These are phyloP conservation scores for Zeuzera pyrina DNA, from an alignment of 2,888 invertebrate genomes.

Conservation along the genomic window DNA sequence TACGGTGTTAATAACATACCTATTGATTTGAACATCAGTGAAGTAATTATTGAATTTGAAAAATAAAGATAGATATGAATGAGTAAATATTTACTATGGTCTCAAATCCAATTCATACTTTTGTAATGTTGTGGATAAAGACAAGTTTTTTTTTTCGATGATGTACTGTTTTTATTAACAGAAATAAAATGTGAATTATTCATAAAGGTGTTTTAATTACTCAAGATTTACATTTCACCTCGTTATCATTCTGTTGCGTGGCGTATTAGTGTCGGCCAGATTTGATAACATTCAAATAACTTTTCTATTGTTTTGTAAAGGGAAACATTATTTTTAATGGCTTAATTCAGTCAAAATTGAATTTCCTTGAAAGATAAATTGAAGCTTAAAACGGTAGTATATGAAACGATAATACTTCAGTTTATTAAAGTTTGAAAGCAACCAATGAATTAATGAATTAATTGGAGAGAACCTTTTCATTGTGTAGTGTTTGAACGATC, in stretches of 20 bases:
- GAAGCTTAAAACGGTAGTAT: conserved; percentile 33
- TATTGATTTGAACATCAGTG: no score
- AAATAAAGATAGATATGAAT: no score
- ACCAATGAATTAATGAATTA: no score
- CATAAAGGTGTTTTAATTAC: conserved; percentile 45
- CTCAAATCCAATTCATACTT: no score
- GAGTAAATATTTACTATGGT: no score
- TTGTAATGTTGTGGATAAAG: no score
- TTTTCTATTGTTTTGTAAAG: conserved; percentile 7
- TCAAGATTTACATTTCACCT: conserved; percentile 38
- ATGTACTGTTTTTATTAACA: neutral
- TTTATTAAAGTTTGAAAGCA: no score
- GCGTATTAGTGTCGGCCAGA: conserved; percentile 45
- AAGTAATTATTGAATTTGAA: no score
- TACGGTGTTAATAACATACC: no score
- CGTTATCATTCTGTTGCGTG: conserved; percentile 46
- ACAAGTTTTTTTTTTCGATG: neutral
- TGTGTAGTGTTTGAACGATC: no score
- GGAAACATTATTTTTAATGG: conserved; percentile 15
- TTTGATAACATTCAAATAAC: conserved; percentile 37
- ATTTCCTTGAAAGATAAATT: conserved; percentile 10
- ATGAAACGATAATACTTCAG: conserved; percentile 20
- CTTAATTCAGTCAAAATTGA: conserved; percentile 24
- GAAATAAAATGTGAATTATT: conserved; percentile 32
- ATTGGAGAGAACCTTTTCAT: no score